Percentiles rank a stretch among this genome's conserved stretches.
Evolutionary conservation across 2,797 vertebrate species (phyloP).

Genomic region (Pyrocephalus nanus): DNA sequence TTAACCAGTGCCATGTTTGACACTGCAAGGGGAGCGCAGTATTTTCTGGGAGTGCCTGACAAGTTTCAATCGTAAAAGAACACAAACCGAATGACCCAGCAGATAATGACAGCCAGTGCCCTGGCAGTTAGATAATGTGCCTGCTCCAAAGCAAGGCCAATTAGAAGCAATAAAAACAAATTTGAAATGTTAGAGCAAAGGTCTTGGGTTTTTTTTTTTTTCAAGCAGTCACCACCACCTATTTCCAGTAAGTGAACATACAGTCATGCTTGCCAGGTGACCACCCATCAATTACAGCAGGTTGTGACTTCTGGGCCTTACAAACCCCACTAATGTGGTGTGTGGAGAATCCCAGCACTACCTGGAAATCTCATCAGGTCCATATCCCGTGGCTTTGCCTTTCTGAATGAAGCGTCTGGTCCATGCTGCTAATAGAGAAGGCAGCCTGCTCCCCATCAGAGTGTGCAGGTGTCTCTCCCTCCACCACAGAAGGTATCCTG

Average conservation of each 20-base stretch:
- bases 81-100: conserved; percentile 44
- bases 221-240: neutral
- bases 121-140: conserved; percentile 23
- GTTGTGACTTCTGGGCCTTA: neutral
- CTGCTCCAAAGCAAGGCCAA: conserved; percentile 50
- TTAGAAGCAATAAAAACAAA: conserved; percentile 62
- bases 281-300: neutral
- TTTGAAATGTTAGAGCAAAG: conserved; percentile 50
- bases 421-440: neutral
- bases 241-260: neutral
- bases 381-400: neutral
- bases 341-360: neutral
- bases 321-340: neutral
- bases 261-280: neutral
- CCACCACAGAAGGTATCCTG: neutral
- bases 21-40: neutral
- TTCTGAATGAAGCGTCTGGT: neutral
- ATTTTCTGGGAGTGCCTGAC: conserved; percentile 37
- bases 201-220: neutral
- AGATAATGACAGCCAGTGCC: conserved; percentile 41
- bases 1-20: conserved; percentile 13
- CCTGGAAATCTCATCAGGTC: neutral
- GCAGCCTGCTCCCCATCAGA: neutral
- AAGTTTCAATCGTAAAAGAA: conserved; percentile 14
- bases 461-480: neutral